Evolutionary conservation across 2,113 vertebrate species (phyloP).

Genomic region (Ceyx melanurus): DNA sequence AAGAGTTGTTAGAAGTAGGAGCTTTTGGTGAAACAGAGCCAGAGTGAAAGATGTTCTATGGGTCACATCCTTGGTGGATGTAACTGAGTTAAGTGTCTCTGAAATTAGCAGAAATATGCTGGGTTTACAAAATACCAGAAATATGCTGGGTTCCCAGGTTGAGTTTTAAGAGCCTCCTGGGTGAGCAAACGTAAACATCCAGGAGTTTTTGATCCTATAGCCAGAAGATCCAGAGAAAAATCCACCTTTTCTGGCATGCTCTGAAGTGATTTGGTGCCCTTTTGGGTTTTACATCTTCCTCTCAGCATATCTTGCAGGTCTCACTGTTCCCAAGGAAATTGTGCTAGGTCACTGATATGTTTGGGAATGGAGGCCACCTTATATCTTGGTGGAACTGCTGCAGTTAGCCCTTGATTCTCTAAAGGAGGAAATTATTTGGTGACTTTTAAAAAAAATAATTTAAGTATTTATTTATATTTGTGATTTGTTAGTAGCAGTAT

Average conservation of each 20-base stretch:
- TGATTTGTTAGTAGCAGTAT: background rate
- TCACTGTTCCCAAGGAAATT: background rate
- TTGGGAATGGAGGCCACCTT: background rate
- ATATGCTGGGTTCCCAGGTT: background rate
- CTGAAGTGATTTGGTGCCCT: rapidly evolving
- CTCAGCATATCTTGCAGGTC: background rate
- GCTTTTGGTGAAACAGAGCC: background rate
- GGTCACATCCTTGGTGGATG: background rate
- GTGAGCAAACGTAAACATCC: background rate
- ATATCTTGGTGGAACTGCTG: background rate
- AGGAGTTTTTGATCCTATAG: background rate
- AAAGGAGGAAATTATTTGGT: background rate
- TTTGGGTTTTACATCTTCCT: background rate
- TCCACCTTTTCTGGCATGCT: rapidly evolving
- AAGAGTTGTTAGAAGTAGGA: background rate
- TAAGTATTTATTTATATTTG: background rate
- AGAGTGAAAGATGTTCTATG: background rate
- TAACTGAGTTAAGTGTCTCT: background rate
- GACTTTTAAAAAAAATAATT: background rate
- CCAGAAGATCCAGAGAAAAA: background rate
- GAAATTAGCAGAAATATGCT: background rate
- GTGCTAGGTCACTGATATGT: background rate
- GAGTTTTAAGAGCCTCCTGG: background rate
- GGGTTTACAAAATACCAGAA: background rate
- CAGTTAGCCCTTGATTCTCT: background rate